Base-by-base conservation (phyloP, 1,140 invertebrate genomes). In the Oscheius sp. region DNA sequence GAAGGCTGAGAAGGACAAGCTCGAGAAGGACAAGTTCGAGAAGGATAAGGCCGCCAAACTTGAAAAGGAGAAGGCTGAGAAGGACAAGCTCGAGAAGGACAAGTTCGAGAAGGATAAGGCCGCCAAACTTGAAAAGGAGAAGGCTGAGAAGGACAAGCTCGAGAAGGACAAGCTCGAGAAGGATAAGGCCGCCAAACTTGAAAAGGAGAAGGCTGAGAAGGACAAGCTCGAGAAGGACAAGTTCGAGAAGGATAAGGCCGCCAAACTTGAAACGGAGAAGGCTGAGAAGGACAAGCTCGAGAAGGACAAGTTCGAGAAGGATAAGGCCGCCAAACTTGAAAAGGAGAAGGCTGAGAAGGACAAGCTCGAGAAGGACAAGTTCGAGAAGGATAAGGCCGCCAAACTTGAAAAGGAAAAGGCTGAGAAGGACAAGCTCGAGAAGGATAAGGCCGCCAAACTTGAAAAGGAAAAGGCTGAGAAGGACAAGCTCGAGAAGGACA, bases 221-320 rank as follows among this genome's bases (percentile, higher is more conserved):
- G 49, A 55, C 28, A 55, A 55, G 49, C 7, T 26, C 49, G 49
- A 55, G 4, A 55, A 55, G 49, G 7, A 7, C 49, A 55, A 55
- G 23, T 26, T 55, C 49, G 49, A 55, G 49, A 55, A 55, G 49
- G 49, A 55, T 15, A 55, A 55, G 49, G 49, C 49, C 49, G 49
- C 15, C 7, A 55, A 55, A n/a, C n/a, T n/a, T n/a, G n/a, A n/a
- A n/a, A n/a, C n/a, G 49, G 7, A 13, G 49, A 55, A 55, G 49
- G 49, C 49, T 55, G 49, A 55, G 23, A 55, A 55, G 49, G 49
- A 55, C 23, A 55, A 55, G 49, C n/a, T n/a, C n/a, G n/a, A n/a
- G n/a, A n/a, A n/a, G n/a, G n/a, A n/a, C n/a, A n/a, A n/a, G n/a
- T 15, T 26, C 23, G 49, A 55, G 28, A 55, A 55, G 49, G 49